A percentile compares a stretch with the other conserved stretches of the same genome.
Evolutionary conservation across 1,140 invertebrate genomes (phyloP).

Genomic region (Zaprionus gabonicus): DNA sequence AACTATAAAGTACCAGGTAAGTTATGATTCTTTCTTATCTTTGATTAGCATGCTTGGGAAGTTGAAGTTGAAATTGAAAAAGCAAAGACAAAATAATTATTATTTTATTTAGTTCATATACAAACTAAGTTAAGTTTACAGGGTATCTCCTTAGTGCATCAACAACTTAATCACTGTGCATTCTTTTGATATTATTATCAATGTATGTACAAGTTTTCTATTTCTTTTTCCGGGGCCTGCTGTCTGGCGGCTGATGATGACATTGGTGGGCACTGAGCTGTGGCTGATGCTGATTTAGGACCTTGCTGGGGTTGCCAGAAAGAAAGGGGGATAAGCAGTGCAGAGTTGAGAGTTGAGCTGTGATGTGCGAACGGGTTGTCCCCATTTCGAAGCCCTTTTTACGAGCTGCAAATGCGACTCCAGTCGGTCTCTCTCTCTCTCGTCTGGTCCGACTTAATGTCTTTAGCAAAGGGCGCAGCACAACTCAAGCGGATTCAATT

Average conservation of each 20-base stretch:
- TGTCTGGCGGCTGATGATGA: slow-evolving; percentile 70
- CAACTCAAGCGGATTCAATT: slow-evolving; percentile 71
- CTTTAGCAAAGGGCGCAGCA: slow-evolving; percentile 52
- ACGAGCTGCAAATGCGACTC: slow-evolving; percentile 45
- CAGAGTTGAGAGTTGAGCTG: slow-evolving; percentile 40
- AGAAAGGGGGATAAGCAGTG: background rate
- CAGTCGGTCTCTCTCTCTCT: background rate
- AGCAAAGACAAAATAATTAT: too few species aligned
- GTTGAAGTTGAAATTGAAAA: too few species aligned
- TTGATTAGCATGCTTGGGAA: too few species aligned
- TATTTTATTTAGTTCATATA: too few species aligned
- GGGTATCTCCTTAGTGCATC: slow-evolving; percentile 7
- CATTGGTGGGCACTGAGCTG: slow-evolving; percentile 69
- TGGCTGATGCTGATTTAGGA: slow-evolving; percentile 59
- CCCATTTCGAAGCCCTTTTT: slow-evolving; percentile 39
- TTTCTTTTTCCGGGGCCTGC: slow-evolving; percentile 14
- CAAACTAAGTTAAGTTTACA: background rate
- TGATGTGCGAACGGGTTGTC: slow-evolving; percentile 45
- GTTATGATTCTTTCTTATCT: too few species aligned
- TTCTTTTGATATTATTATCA: slow-evolving; percentile 66
- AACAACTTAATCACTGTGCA: background rate
- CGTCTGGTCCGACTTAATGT: slow-evolving; percentile 20
- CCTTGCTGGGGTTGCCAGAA: background rate
- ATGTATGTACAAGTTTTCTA: slow-evolving; percentile 32
- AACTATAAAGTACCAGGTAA: too few species aligned